A percentile compares a stretch with the other conserved stretches of the same genome.
Conservation (phyloP, 37 sponge, comb jelly and placozoan genomes). For the Ianthella basta region DNA sequence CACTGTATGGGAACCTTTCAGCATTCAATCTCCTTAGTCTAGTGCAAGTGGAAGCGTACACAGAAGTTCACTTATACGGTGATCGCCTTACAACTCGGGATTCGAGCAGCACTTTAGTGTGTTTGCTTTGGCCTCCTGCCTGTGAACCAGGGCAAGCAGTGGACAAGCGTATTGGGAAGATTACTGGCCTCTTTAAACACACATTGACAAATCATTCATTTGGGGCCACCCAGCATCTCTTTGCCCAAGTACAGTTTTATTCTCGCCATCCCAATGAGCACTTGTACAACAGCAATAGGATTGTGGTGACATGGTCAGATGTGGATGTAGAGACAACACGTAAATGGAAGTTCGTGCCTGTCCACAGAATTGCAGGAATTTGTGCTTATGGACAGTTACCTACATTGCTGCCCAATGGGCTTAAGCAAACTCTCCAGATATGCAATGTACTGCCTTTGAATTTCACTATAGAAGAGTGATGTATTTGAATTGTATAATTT, state of each 20-base stretch:
- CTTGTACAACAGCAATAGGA: neutral
- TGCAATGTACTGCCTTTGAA: neutral
- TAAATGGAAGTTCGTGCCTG: neutral
- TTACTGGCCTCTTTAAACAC: neutral
- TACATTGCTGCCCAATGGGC: neutral
- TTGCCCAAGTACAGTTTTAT: conserved; percentile 3
- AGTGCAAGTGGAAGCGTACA: too few species aligned
- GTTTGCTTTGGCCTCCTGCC: neutral
- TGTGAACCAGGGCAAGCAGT: neutral
- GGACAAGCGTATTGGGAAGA: neutral
- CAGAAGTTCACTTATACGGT: too few species aligned
- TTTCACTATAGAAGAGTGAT: neutral
- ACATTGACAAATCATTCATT: too few species aligned
- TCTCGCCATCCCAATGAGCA: conserved; percentile 6
- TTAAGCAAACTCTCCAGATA: neutral
- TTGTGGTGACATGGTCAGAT: conserved; percentile 10
- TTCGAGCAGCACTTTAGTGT: too few species aligned
- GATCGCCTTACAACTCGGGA: too few species aligned
- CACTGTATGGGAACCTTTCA: too few species aligned
- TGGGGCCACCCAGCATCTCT: neutral
- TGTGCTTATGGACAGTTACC: conserved; percentile 1
- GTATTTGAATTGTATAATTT: neutral
- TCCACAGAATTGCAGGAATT: conserved; percentile 4
- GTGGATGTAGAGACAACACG: neutral
- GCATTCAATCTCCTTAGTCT: too few species aligned